phyloP scores from a whole-genome alignment of 2,888 invertebrate genomes.

The Camponotus fellah region DNA sequence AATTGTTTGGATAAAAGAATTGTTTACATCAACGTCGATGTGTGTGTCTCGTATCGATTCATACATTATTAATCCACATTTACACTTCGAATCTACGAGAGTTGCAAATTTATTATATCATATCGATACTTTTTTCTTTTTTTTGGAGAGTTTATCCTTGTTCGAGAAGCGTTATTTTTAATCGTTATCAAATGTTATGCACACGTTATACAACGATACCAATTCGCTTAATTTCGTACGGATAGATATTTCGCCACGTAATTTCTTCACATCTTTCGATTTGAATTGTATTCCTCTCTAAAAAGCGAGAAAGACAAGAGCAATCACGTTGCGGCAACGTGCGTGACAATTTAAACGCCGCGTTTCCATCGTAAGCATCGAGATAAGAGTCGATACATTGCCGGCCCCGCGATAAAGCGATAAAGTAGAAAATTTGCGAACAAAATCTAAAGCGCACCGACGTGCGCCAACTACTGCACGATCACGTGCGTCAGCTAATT shows the following conservation, averaged over 20 bases:
- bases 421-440: constrained; percentile 61
- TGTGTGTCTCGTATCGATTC: neutral
- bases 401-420: constrained; percentile 44
- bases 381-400: constrained; percentile 48
- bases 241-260: neutral
- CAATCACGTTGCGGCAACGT: constrained; percentile 16
- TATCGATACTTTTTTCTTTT: neutral
- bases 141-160: neutral
- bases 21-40: neutral
- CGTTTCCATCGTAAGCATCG: constrained; percentile 30
- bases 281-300: neutral
- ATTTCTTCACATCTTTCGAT: neutral
- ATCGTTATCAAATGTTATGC: neutral
- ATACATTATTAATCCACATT: neutral
- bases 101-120: constrained; percentile 4
- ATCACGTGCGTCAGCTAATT: constrained; percentile 47
- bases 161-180: neutral
- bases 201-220: neutral
- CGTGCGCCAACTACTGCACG: constrained; percentile 12
- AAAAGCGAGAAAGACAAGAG: neutral
- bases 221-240: neutral
- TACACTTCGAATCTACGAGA: neutral
- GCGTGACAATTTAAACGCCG: constrained; percentile 48
- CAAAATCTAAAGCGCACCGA: constrained; percentile 27
- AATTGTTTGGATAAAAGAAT: constrained; percentile 29